Base-by-base conservation (phyloP, 2,797 vertebrate genomes). In the Trachurus trachurus region DNA sequence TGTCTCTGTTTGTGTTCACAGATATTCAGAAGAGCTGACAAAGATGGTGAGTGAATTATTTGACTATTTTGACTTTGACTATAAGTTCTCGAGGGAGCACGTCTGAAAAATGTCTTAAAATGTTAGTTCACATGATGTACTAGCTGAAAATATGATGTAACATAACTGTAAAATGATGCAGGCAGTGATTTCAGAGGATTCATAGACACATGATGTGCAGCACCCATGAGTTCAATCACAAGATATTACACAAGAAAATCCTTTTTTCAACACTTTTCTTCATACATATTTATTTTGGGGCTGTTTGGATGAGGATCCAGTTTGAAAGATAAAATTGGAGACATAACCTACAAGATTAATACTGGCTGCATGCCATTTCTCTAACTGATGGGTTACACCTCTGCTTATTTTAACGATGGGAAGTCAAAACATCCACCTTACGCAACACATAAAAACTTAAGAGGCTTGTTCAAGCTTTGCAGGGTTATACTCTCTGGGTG, bases 11-110 rank as follows among this genome's bases (percentile, higher is more conserved):
- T 90, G 11, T 88, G 15, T 91, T 85, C 62, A 63, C 92, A 94
- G 93, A 94, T 94, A 68, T 94, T 94, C 89, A 91, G 93, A 89
- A 93, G 93, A 91, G 93, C 93, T 29, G 93, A 94, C 85, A 94
- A 93, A 88, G 93, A 93, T 29, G 93, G 93, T 94, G 75, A 94
- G 93, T 90, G 5, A 13, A 44, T 76, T 53, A 19, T 37, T 56
- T 15, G 1, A 50, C 15, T 71, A 2, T 63, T 19, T n/a, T 31
- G 26, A 26, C 26, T 26, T 26, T 26, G 26, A 26, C 26, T 26
- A 26, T 3, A 0, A 31, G 22, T 66, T 19, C 6, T 67, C 6
- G 31, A 34, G 31, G 31, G 31, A 60, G 9, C 29, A 17, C 6
- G 11, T 6, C 21, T 26, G n/a, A 22, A 52, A 52, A 52, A 26